Conservation (phyloP, 2,888 invertebrate species). For the Eremobia ochroleuca region DNA sequence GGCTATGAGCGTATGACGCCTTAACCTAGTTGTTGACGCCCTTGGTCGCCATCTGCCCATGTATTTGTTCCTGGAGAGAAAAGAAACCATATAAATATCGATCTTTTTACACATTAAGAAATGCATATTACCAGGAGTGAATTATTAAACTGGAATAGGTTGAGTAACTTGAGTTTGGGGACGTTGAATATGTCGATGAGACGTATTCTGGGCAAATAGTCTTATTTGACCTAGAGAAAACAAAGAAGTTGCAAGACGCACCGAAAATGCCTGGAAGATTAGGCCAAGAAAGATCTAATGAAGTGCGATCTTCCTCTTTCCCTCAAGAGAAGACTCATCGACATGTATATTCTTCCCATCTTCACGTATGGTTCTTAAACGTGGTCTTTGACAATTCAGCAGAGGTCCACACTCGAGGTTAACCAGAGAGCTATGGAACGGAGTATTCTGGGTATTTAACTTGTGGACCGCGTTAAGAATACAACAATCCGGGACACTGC, state of each 20-base stretch:
- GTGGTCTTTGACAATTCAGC: neutral
- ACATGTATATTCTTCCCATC: neutral
- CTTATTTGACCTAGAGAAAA: neutral
- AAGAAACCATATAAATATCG: constrained; percentile 20
- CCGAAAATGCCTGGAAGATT: neutral
- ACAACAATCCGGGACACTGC: neutral
- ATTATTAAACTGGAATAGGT: neutral
- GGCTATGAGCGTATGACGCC: constrained; percentile 79
- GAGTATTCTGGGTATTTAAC: neutral
- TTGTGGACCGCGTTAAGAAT: neutral
- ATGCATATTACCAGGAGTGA: neutral
- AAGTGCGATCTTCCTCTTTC: neutral
- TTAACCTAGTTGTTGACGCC: constrained; percentile 83
- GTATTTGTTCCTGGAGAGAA: constrained; percentile 74
- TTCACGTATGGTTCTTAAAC: neutral
- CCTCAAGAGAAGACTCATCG: too few species aligned
- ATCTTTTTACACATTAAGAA: neutral
- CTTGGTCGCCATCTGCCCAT: constrained; percentile 80
- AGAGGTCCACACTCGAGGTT: neutral
- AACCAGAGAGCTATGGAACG: neutral
- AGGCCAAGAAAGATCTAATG: neutral
- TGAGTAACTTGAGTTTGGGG: neutral
- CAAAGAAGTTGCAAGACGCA: neutral
- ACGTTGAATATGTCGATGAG: neutral
- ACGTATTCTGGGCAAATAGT: neutral